Conservation (phyloP, 2,888 invertebrate species). For the Himalopsyche tibetana region DNA sequence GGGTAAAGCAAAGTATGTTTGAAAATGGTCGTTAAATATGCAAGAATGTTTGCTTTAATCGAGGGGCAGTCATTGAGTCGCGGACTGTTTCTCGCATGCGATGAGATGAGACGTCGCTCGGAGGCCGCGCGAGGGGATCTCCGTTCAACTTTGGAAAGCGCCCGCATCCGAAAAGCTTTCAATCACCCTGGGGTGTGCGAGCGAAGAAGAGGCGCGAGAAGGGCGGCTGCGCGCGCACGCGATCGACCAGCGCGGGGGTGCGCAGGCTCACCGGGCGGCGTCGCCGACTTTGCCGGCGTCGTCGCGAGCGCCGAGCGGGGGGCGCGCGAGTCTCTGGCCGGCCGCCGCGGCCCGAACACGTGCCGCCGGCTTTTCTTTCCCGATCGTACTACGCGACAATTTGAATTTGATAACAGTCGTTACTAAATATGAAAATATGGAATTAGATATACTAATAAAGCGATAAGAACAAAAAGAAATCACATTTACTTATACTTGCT, state of each 20-base stretch:
- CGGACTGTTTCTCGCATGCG: neutral
- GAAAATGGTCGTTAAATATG: constrained; percentile 24
- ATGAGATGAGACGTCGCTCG: constrained; percentile 26
- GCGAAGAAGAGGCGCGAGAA: constrained; percentile 44
- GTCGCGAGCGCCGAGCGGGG: constrained; percentile 45
- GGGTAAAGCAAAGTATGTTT: neutral
- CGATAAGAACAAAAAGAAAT: neutral
- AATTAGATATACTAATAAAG: constrained; percentile 1
- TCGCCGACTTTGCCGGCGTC: constrained; percentile 38
- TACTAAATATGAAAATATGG: constrained; percentile 24
- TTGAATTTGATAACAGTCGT: constrained; percentile 45
- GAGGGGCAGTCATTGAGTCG: neutral
- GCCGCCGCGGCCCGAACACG: constrained; percentile 57
- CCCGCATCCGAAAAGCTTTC: constrained; percentile 62
- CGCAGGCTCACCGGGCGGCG: constrained; percentile 46
- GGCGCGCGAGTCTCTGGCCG: constrained; percentile 58
- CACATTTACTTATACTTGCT: neutral
- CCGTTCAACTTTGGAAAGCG: constrained; percentile 61
- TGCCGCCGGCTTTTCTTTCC: constrained; percentile 44
- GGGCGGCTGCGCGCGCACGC: constrained; percentile 59
- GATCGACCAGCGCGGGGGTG: constrained; percentile 63
- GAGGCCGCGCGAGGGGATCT: constrained; percentile 46
- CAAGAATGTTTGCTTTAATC: constrained; percentile 31
- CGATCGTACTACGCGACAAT: constrained; percentile 43
- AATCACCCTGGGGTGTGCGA: constrained; percentile 56